Evolutionary conservation across 1,140 invertebrate genomes (phyloP).

Genomic region (Coboldia fuscipes): DNA sequence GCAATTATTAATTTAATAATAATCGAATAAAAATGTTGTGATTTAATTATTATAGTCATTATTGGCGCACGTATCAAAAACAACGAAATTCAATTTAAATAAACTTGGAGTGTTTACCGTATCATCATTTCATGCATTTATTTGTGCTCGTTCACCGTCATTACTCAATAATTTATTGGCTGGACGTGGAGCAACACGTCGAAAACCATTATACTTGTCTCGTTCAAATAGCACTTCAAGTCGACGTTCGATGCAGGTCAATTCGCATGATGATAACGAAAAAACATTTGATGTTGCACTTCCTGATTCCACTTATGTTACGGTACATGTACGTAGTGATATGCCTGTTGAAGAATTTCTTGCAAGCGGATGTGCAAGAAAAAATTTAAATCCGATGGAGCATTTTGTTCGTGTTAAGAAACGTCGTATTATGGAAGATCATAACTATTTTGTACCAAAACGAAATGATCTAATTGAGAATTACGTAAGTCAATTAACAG

Average conservation of each 20-base stretch:
- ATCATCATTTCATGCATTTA: constrained; percentile 93
- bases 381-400: constrained; percentile 78
- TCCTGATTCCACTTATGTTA: constrained; percentile 58
- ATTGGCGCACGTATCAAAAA: constrained; percentile 82
- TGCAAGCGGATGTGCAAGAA: constrained; percentile 71
- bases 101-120: constrained; percentile 93
- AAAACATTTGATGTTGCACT: constrained; percentile 74
- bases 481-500: constrained; percentile 52
- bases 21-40: constrained; percentile 3
- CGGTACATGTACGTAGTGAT: constrained; percentile 63
- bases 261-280: constrained; percentile 60
- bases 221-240: constrained; percentile 73
- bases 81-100: constrained; percentile 85
- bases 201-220: constrained; percentile 63
- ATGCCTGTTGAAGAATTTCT: constrained; percentile 93
- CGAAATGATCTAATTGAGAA: constrained; percentile 83
- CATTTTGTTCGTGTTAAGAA: constrained; percentile 92
- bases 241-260: constrained; percentile 56
- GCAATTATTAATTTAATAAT: background rate
- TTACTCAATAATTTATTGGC: constrained; percentile 79
- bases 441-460: constrained; percentile 87
- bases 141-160: constrained; percentile 83
- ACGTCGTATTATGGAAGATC: constrained; percentile 82
- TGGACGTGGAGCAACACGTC: constrained; percentile 71
- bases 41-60: constrained; percentile 49